Conservation (phyloP, 1,140 invertebrate species). For the Carposina sasakii region DNA sequence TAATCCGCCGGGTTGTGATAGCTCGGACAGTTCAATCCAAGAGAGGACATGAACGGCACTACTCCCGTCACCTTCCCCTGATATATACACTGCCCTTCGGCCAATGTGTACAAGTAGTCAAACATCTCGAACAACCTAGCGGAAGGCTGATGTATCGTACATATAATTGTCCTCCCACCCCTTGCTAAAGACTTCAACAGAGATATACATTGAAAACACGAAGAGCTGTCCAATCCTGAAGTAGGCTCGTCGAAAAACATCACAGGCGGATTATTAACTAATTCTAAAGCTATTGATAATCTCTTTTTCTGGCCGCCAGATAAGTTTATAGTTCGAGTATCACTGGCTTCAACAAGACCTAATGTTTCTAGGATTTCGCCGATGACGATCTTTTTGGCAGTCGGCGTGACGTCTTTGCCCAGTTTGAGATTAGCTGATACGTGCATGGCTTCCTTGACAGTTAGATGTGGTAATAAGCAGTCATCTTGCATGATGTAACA, state of each 20-base stretch:
- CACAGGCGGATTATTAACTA: conserved; percentile 93
- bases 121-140: conserved; percentile 97
- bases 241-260: conserved; percentile 99
- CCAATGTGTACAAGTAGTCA: conserved; percentile 91
- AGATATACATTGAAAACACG: conserved; percentile 92
- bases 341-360: conserved; percentile 79
- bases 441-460: conserved; percentile 91
- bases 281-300: conserved; percentile 89
- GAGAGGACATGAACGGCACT: conserved; percentile 88
- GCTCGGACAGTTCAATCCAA: conserved; percentile 90
- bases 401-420: conserved; percentile 82
- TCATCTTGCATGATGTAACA: conserved; percentile 99
- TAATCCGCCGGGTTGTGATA: conserved; percentile 98
- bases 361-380: conserved; percentile 89
- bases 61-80: conserved; percentile 86
- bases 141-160: conserved; percentile 97
- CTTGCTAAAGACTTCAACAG: conserved; percentile 84
- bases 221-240: conserved; percentile 94
- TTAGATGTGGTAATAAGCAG: conserved; percentile 89
- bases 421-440: conserved; percentile 94
- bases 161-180: conserved; percentile 92
- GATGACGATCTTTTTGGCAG: conserved; percentile 85
- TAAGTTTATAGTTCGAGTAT: conserved; percentile 85
- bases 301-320: conserved; percentile 96
- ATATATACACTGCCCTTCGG: conserved; percentile 94